These are phyloP conservation scores for Nettapus auritus DNA, from an alignment of 2,113 vertebrate species.

Conservation along the genomic window DNA sequence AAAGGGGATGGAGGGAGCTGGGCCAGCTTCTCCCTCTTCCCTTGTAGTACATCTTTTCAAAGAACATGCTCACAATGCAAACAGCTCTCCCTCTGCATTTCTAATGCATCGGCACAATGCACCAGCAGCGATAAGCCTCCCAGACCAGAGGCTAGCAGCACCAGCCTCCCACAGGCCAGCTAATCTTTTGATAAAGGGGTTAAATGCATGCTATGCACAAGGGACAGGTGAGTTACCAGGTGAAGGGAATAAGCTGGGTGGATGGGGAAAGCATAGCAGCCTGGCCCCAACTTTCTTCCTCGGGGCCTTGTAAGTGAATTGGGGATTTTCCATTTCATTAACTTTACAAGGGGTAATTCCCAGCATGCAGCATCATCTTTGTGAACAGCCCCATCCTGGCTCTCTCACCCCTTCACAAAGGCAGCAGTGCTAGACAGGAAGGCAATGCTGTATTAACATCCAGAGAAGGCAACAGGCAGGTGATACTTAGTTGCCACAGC, in stretches of 20 bases:
- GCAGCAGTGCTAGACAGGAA: background rate
- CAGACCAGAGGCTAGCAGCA: background rate
- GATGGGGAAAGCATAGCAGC: background rate
- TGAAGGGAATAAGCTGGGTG: background rate
- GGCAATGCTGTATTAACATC: background rate
- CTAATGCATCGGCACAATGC: background rate
- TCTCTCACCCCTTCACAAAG: background rate
- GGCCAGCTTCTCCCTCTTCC: background rate
- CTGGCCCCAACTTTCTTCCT: background rate
- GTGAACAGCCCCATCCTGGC: background rate
- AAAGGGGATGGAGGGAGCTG: background rate
- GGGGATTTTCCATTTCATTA: conserved; percentile 63
- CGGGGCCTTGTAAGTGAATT: background rate
- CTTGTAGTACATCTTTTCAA: background rate
- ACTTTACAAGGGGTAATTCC: conserved; percentile 59
- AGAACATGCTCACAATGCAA: fast-evolving
- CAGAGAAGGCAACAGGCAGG: background rate
- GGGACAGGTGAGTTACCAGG: background rate
- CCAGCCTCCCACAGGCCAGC: background rate
- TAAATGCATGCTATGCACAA: background rate
- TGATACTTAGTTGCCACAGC: background rate
- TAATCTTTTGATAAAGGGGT: background rate
- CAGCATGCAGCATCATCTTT: background rate
- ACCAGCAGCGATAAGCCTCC: background rate
- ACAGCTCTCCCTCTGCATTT: background rate